These are phyloP conservation scores for Mastomys coucha DNA, from an alignment of 2,113 vertebrate genomes.

Conservation along the genomic window DNA sequence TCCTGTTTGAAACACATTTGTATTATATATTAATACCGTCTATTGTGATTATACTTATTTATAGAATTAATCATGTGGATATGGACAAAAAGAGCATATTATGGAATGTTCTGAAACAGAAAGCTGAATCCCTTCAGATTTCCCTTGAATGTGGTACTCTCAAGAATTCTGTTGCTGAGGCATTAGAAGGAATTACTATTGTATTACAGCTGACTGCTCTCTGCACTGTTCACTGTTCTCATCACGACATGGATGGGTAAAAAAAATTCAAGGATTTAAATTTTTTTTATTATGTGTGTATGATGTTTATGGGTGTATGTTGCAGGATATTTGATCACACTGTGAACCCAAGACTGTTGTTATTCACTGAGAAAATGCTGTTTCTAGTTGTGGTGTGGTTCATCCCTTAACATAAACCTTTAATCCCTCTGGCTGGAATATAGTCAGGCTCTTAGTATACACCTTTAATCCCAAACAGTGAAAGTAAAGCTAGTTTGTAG, in stretches of 20 bases:
- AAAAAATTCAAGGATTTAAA: neutral
- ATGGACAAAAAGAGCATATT: slow-evolving; percentile 89
- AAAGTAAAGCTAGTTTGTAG: too few species aligned
- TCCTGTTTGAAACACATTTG: slow-evolving; percentile 12
- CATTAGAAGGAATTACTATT: slow-evolving; percentile 89
- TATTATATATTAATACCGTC: slow-evolving; percentile 46
- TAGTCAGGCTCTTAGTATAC: too few species aligned
- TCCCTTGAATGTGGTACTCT: slow-evolving; percentile 83
- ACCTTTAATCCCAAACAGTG: too few species aligned
- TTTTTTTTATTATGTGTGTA: neutral
- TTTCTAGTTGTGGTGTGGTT: too few species aligned
- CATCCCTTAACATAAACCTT: too few species aligned
- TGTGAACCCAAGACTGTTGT: too few species aligned
- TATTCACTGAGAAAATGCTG: too few species aligned
- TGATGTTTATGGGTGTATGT: neutral
- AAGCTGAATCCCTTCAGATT: slow-evolving; percentile 89
- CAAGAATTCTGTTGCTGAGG: slow-evolving; percentile 73
- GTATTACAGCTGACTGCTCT: slow-evolving; percentile 91
- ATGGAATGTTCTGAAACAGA: slow-evolving; percentile 89
- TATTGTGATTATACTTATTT: slow-evolving; percentile 75
- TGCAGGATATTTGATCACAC: too few species aligned
- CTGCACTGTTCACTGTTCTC: slow-evolving; percentile 87
- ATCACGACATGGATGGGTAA: slow-evolving; percentile 81
- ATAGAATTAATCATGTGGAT: slow-evolving; percentile 87
- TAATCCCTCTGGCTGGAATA: too few species aligned